Evolutionary conservation across 1,140 invertebrate genomes (phyloP).

Genomic region (Aphaenogaster rudis): DNA sequence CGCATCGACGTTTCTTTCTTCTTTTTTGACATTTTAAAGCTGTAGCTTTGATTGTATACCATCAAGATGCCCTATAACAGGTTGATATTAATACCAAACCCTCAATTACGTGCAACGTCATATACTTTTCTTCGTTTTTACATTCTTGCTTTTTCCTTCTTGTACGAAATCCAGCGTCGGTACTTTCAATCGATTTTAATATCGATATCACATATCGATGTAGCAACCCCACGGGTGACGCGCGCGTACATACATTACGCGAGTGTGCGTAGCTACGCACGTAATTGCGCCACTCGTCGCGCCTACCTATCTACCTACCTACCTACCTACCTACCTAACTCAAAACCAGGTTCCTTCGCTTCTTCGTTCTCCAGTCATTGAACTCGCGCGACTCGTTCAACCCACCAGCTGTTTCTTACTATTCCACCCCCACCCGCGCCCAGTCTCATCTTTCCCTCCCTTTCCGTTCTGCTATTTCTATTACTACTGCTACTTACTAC

Average conservation of each 20-base stretch:
- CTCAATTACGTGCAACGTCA: slow-evolving; percentile 1
- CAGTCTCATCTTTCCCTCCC: slow-evolving; percentile 54
- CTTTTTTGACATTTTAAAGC: background rate
- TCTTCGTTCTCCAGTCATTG: slow-evolving; percentile 84
- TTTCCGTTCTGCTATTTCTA: slow-evolving; percentile 21
- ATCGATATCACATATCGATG: slow-evolving; percentile 24
- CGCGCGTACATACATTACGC: slow-evolving; percentile 29
- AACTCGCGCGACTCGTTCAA: slow-evolving; percentile 83
- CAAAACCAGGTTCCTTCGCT: slow-evolving; percentile 70
- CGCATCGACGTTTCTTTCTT: background rate
- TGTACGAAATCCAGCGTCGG: background rate
- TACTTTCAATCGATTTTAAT: slow-evolving; percentile 15
- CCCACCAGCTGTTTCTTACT: slow-evolving; percentile 86
- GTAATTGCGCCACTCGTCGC: slow-evolving; percentile 68
- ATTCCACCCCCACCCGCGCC: slow-evolving; percentile 54
- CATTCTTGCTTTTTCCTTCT: background rate
- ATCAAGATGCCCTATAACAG: background rate
- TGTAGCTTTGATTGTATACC: background rate
- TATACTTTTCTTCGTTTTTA: background rate
- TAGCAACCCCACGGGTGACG: slow-evolving; percentile 38
- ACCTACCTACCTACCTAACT: slow-evolving; percentile 78
- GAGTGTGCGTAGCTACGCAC: slow-evolving; percentile 55
- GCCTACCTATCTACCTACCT: slow-evolving; percentile 76
- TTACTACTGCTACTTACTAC: slow-evolving; percentile 15
- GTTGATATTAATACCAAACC: background rate